A percentile compares a stretch with the other conserved stretches of the same genome.
These are phyloP conservation scores for Sycon ciliatum DNA, from an alignment of 37 sponge, comb jelly and placozoan genomes.

Conservation along the genomic window DNA sequence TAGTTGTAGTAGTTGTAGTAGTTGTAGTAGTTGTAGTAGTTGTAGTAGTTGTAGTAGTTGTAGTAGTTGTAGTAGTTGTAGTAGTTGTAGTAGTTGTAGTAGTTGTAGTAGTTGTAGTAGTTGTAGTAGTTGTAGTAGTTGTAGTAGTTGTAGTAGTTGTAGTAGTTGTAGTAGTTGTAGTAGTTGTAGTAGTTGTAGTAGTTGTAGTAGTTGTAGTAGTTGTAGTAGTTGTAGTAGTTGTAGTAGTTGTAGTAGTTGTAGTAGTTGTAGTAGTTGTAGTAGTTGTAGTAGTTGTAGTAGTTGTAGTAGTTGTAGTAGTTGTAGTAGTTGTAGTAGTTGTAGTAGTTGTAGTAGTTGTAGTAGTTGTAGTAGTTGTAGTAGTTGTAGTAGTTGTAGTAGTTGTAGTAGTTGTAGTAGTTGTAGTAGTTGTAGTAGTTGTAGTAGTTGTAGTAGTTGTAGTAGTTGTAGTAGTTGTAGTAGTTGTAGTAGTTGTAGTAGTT, in stretches of 20 bases:
- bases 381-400: conserved; percentile 8
- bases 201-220: conserved; percentile 8
- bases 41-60: conserved; percentile 8
- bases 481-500: conserved; percentile 6
- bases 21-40: conserved; percentile 8
- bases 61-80: conserved; percentile 6
- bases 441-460: conserved; percentile 8
- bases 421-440: conserved; percentile 6
- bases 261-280: conserved; percentile 8
- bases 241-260: conserved; percentile 6
- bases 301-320: conserved; percentile 6
- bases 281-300: conserved; percentile 8
- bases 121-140: conserved; percentile 6
- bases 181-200: conserved; percentile 6
- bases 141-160: conserved; percentile 8
- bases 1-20: conserved; percentile 6
- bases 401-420: conserved; percentile 8
- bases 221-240: conserved; percentile 8
- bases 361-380: conserved; percentile 6
- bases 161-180: conserved; percentile 8
- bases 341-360: conserved; percentile 8
- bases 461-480: conserved; percentile 8
- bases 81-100: conserved; percentile 8
- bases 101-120: conserved; percentile 8
- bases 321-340: conserved; percentile 8